phyloP scores from a whole-genome alignment of 2,888 invertebrate species.

The Halictus ligatus region DNA sequence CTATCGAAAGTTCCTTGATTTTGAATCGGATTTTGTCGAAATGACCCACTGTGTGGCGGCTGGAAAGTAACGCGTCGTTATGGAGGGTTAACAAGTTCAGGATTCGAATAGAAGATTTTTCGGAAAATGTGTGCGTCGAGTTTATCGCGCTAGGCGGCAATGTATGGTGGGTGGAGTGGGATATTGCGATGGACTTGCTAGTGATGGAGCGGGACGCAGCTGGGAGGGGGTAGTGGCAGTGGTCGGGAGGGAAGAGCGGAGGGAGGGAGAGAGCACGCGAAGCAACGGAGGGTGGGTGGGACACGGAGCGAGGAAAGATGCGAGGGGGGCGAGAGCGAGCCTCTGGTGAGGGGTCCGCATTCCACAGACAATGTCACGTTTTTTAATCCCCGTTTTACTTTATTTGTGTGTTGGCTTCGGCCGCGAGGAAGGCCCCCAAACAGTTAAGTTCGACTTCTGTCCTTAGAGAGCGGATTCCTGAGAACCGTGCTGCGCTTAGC shows the following conservation, averaged over 20 bases:
- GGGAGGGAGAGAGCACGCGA: conserved; percentile 52
- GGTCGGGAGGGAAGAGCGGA: conserved; percentile 12
- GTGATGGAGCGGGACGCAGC: conserved; percentile 52
- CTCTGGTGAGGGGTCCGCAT: conserved; percentile 82
- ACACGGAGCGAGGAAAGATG: conserved; percentile 45
- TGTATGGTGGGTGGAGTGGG: conserved; percentile 52
- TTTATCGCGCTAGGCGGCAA: conserved; percentile 10
- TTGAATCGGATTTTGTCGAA: no score
- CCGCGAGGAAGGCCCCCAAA: conserved; percentile 72
- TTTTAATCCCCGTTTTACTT: conserved; percentile 83
- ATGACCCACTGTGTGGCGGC: no score
- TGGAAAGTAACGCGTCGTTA: neutral
- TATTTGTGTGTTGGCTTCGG: conserved; percentile 78
- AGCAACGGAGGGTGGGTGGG: conserved; percentile 62
- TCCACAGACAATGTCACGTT: conserved; percentile 84
- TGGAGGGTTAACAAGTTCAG: conserved; percentile 9
- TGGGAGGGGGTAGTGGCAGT: conserved; percentile 14
- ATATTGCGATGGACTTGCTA: conserved; percentile 32
- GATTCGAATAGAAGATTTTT: conserved; percentile 9
- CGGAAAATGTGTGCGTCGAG: neutral
- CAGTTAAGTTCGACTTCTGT: conserved; percentile 72
- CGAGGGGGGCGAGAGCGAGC: conserved; percentile 55
- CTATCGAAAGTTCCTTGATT: no score
- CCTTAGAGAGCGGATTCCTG: conserved; percentile 53
- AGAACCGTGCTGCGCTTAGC: conserved; percentile 38